Evolutionary conservation across 2,888 invertebrate genomes (phyloP), one percentile per base, ranked within the genome.

Genomic region (Leptothorax acervorum): DNA sequence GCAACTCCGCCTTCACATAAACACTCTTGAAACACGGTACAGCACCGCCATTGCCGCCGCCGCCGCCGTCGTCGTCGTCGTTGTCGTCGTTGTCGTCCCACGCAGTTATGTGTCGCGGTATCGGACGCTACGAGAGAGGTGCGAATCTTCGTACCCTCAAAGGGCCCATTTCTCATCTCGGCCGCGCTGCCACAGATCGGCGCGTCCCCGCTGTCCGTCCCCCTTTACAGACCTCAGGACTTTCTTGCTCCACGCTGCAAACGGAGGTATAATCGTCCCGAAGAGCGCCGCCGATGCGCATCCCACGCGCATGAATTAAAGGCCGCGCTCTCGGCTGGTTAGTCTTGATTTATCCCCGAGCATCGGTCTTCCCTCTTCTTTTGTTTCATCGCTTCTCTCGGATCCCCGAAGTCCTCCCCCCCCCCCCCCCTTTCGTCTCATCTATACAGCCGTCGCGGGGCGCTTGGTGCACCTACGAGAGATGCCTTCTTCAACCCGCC

Each of bases 291-390:
- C 83, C 87, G 86, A 84, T 81, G 89, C 85, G 87, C 92, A 90
- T 94, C 93, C 93, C 93, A 93, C 93, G 93, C 92, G 92, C 91
- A 91, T 90, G 92, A 94, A 93, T 93, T 93, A 93, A 93, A 93
- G 92, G 90, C 91, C 87, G 82, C 83, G 87, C 87, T 89, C 79
- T 71, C 90, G 92, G 92, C 94, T 94, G 94, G 93, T 94, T 94
- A 94, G 94, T 92, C 93, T 92, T 94, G 94, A 94, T 94, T 94
- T 94, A 94, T 94, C 91, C 92, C 90, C 92, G 90, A 91, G 88
- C 93, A 94, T 94, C 93, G 92, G 89, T 94, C 94, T 93, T 92
- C 89, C 87, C 85, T 88, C 89, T 92, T 91, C 92, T 92, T 93
- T 93, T 93, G 92, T 92, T 92, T 91, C 90, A 90, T 89, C 90